phyloP scores from a whole-genome alignment of 2,888 invertebrate genomes.

The Coremacera marginata region DNA sequence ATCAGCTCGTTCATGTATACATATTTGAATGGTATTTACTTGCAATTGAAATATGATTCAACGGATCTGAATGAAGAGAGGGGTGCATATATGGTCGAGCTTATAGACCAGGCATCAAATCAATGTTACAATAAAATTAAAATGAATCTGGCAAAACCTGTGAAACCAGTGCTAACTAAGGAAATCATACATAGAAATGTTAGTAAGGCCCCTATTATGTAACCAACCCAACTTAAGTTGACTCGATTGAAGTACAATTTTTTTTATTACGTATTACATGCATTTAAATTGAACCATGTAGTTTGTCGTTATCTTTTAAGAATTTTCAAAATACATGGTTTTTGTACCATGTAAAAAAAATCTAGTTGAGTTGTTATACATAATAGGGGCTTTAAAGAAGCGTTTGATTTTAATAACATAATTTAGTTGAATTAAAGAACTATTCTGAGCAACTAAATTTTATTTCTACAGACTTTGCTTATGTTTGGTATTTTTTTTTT shows the following conservation, averaged over 20 bases:
- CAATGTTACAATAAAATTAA: conserved; percentile 60
- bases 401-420: too few relatives aligned
- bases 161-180: conserved; percentile 50
- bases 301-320: too few relatives aligned
- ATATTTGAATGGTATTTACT: conserved; percentile 51
- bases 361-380: too few relatives aligned
- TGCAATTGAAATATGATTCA: conserved; percentile 55
- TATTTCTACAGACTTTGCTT: neutral
- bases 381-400: too few relatives aligned
- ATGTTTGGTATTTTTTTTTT: neutral
- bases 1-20: conserved; percentile 55
- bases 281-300: too few relatives aligned
- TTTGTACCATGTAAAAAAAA: too few relatives aligned
- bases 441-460: neutral
- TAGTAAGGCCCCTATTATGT: too few relatives aligned
- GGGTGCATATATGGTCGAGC: conserved; percentile 54
- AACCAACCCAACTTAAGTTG: too few relatives aligned
- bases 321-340: too few relatives aligned
- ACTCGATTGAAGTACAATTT: too few relatives aligned
- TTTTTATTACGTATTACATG: too few relatives aligned
- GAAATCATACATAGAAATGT: conserved; percentile 54
- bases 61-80: conserved; percentile 51
- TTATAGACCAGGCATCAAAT: conserved; percentile 56
- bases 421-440: too few relatives aligned
- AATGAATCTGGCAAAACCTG: conserved; percentile 51